Percentiles rank a stretch among this genome's conserved stretches.
Evolutionary conservation across 2,888 invertebrate genomes (phyloP).

Genomic region (Dasysyrphus albostriatus): DNA sequence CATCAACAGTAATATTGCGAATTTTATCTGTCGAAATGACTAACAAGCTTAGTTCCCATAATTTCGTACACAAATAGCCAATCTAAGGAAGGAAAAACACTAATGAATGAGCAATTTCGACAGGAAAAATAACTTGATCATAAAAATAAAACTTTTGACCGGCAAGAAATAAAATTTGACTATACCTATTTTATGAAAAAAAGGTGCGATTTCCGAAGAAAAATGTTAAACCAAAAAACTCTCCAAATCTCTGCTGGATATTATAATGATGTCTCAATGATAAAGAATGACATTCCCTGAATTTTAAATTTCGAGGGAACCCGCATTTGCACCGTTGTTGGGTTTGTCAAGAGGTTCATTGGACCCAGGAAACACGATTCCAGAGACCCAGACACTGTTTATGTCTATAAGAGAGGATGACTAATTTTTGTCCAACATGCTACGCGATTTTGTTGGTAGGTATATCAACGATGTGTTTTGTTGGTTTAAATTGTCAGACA

Average conservation of each 20-base stretch:
- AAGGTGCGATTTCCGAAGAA: constrained; percentile 39
- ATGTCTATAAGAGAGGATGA: constrained; percentile 31
- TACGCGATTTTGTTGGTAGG: constrained; percentile 30
- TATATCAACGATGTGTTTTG: constrained; percentile 27
- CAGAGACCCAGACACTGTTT: constrained; percentile 28
- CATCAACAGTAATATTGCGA: constrained; percentile 13
- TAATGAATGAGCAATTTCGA: constrained; percentile 56
- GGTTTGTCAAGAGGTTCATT: constrained; percentile 42
- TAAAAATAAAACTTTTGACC: constrained; percentile 44
- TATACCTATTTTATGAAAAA: constrained; percentile 38
- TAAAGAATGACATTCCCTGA: constrained; percentile 52
- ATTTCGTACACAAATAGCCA: neutral
- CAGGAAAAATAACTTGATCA: constrained; percentile 23
- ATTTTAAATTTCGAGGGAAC: constrained; percentile 51
- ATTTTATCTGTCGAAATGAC: constrained; percentile 31
- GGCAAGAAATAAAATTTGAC: neutral
- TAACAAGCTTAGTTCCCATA: constrained; percentile 55
- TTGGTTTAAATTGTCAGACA: constrained; percentile 27
- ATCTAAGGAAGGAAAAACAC: constrained; percentile 8
- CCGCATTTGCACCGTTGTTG: constrained; percentile 22
- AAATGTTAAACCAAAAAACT: constrained; percentile 30
- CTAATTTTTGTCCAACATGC: constrained; percentile 57
- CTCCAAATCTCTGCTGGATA: constrained; percentile 36
- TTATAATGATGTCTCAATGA: constrained; percentile 24
- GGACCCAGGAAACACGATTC: constrained; percentile 68